Evolutionary conservation across 2,113 vertebrate genomes (phyloP).

Genomic region (Anas platyrhynchos): DNA sequence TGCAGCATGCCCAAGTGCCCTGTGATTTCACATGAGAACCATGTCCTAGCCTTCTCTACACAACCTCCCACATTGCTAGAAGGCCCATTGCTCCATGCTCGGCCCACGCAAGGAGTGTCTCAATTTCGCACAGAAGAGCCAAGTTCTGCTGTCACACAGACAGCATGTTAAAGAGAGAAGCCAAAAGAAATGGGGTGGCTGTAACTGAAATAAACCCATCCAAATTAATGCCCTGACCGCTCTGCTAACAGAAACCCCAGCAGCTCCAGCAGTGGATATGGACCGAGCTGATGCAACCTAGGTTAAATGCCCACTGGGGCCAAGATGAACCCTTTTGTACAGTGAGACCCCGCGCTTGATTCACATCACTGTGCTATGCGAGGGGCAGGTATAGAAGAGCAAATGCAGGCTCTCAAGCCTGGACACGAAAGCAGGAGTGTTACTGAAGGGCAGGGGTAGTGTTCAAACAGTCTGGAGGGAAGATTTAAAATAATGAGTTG

Average conservation of each 20-base stretch:
- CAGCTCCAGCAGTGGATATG: background rate
- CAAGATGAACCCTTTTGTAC: background rate
- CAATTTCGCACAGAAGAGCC: background rate
- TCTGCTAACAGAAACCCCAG: background rate
- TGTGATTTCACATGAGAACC: background rate
- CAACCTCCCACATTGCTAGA: background rate
- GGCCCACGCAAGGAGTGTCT: background rate
- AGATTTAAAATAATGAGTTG: background rate
- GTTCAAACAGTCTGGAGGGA: background rate
- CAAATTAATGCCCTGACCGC: background rate
- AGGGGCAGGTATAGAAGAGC: background rate
- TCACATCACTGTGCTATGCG: background rate
- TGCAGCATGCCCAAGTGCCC: background rate
- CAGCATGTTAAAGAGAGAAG: background rate
- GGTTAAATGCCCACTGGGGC: background rate
- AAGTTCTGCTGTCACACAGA: background rate
- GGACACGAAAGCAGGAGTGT: background rate
- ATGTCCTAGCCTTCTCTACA: background rate
- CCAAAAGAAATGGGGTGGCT: background rate
- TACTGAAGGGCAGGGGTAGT: background rate
- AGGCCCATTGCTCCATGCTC: background rate
- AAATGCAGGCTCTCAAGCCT: background rate
- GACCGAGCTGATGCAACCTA: background rate
- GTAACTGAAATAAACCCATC: background rate
- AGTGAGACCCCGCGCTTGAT: accelerated